Evolutionary conservation across 1,140 invertebrate species (phyloP), one percentile per base, ranked within the genome.

Genomic region (Zophobas atratus): DNA sequence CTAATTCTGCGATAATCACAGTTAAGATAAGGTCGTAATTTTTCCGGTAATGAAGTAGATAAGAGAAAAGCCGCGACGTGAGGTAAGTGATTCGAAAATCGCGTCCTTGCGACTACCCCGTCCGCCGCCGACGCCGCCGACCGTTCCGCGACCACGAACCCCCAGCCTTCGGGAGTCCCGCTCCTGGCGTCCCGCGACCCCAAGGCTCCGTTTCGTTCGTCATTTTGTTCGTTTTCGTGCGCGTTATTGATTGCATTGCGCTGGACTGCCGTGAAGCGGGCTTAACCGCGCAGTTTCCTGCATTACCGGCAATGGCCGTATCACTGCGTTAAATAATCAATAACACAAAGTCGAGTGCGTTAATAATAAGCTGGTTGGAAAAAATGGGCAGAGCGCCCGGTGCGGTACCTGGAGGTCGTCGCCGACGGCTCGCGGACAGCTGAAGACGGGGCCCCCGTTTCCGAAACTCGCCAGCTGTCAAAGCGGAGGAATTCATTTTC

Each of bases 401-500:
- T 43, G 77, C 8, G 38, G 48, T 8, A 57, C 71, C 34, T 74
- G 41, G 79, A 60, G 51, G 51, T 6, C 74, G 51, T 39, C 39
- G 32, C 32, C 39, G 6, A 32, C 34, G 20, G 20, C 20, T 20
- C 20, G 20, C 20, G 20, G 20, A 20, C 20, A 20, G 20, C 20
- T 20, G 20, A 20, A 20, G 20, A 20, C 20, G 20, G 20, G 20
- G 20, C 20, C 20, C 20, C 20, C 39, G 70, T 46, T 55, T 48
- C 20, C 51, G 70, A 76, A 71, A 48, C 78, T 55, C 75, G 74
- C 75, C 80, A 83, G 80, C 81, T 84, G 84, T 86, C 84, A 85
- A 84, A 82, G 76, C 70, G 70, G 75, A 77, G 78, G 81, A 82
- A 81, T 81, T 79, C 80, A 84, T 80, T 82, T 79, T 83, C 83